These are phyloP conservation scores for Nycticryphes semicollaris DNA, from an alignment of 2,113 vertebrate genomes.

Conservation along the genomic window DNA sequence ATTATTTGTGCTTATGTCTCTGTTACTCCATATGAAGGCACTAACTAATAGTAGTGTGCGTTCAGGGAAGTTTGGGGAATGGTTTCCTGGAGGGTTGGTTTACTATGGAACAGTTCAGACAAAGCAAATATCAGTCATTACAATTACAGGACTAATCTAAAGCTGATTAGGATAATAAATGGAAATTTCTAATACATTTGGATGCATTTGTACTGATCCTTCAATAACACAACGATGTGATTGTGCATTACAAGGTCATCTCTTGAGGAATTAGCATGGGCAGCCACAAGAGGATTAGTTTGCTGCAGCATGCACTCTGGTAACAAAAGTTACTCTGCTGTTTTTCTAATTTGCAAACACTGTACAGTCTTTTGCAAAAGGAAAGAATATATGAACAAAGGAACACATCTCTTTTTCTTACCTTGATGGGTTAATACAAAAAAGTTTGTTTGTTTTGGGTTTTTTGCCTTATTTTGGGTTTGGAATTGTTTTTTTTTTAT, in stretches of 20 bases:
- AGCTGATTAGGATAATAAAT: not conserved
- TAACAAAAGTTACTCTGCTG: not conserved
- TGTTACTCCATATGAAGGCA: not conserved
- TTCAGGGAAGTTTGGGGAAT: not conserved
- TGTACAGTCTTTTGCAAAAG: not conserved
- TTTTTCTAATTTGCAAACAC: not conserved
- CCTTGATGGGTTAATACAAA: not conserved
- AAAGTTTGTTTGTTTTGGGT: not conserved
- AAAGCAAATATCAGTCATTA: not conserved
- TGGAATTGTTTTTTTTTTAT: not conserved
- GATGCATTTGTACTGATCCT: not conserved
- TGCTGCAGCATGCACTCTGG: not conserved
- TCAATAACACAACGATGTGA: not conserved
- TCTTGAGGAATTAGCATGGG: not conserved
- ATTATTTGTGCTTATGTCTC: not conserved
- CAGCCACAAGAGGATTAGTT: not conserved
- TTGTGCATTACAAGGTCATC: not conserved
- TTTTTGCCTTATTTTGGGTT: not conserved
- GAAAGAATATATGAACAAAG: not conserved
- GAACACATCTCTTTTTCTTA: not conserved
- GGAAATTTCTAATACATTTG: not conserved
- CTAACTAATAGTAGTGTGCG: not conserved
- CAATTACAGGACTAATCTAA: not conserved
- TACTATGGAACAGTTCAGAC: not conserved
- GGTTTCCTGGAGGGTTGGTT: not conserved